Base-by-base conservation (phyloP, 2,797 vertebrate genomes). In the Sebastes diploproa region DNA sequence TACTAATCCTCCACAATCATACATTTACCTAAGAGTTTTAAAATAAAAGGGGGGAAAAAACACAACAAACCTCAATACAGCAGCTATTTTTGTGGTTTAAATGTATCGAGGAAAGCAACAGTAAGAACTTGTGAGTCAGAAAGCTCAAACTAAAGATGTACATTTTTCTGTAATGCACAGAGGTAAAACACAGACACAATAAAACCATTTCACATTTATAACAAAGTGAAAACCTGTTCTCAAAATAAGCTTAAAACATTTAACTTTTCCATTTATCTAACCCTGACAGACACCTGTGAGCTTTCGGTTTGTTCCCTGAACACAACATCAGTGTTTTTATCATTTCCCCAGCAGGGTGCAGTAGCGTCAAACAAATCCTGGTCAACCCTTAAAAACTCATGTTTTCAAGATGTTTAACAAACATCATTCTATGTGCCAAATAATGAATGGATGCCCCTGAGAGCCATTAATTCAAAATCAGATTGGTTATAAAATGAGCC, bases 331-430 rank as follows among this genome's bases (percentile, higher is more conserved):
- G 59, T 30, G 4, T 25, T 54, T 25, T 32, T 2, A 20, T 25
- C 12, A 2, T 23, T 68, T 61, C 4, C 5, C 72, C 87, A 81
- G 63, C 84, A 82, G 87, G 73, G 55, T 23, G 86, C 80, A 83
- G 75, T 14, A 38, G 13, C 14, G 13, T 7, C 50, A 18, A 75
- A 65, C 12, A 5, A 60, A 69, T 8, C 13, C 4, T 25, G 5
- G 1, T 7, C 7, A 50, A 29, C 7, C 4, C 13, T n/a, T 50
- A 16, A 1, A 75, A 52, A 5, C 20, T 18, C 10, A 22, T 2
- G 4, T 46, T 46, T 46, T 46, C 16, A 7, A 25, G n/a, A n/a
- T 2, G 2, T 67, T 32, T 5, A 16, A 11, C 25, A 20, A 30
- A 52, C 20, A 42, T 29, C 36, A 52, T 2, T 2, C 22, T 13